Evolutionary conservation across 2,888 invertebrate genomes (phyloP).

Genomic region (Bugulina stolonifera): DNA sequence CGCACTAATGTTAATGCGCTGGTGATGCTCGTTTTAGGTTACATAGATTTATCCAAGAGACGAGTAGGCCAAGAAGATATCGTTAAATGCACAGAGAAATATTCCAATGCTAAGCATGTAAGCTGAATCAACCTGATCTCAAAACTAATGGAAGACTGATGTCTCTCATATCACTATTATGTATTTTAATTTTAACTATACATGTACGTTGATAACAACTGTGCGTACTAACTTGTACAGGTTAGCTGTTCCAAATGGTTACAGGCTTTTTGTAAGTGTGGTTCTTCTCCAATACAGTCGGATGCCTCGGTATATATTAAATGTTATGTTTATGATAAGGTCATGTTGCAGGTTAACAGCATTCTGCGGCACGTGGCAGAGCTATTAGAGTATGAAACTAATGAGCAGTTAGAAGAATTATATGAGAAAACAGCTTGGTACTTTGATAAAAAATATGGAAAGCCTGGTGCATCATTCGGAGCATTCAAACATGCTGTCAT

Average conservation of each 20-base stretch:
- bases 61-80: constrained; percentile 97
- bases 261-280: too few relatives aligned
- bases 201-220: too few relatives aligned
- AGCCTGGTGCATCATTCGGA: constrained; percentile 92
- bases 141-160: too few relatives aligned
- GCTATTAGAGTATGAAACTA: constrained; percentile 79
- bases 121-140: too few relatives aligned
- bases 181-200: too few relatives aligned
- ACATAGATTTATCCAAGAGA: constrained; percentile 98
- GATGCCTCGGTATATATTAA: neutral
- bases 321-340: too few relatives aligned
- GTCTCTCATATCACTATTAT: too few relatives aligned
- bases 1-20: neutral
- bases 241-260: too few relatives aligned
- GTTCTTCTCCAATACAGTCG: too few relatives aligned
- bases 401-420: constrained; percentile 87
- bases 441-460: constrained; percentile 93
- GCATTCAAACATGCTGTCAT: constrained; percentile 96
- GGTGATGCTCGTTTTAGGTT: constrained; percentile 61
- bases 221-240: too few relatives aligned
- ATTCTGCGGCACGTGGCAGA: constrained; percentile 96
- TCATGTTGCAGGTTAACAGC: constrained; percentile 65
- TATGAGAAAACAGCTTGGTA: constrained; percentile 96
- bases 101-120: constrained; percentile 95
- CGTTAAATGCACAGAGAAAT: constrained; percentile 95